Evolutionary conservation across 2,797 vertebrate genomes (phyloP), one percentile per base, ranked within the genome.

Genomic region (Cheirogaleus major): DNA sequence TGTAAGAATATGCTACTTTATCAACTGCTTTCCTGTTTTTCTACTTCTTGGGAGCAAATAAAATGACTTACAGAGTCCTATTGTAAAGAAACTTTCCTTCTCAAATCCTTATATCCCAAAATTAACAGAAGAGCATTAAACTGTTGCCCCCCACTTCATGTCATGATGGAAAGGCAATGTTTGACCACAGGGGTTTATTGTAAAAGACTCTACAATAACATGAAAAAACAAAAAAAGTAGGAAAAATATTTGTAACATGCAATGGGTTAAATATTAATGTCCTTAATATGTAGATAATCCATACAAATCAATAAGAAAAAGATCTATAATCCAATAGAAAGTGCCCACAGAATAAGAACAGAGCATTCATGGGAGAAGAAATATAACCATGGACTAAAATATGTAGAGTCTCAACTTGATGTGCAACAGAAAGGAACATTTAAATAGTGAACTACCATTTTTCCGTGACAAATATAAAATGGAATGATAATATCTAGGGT

Each of bases 111-210:
- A 41, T 7, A 4, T 6, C 50, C 9, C 35, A 20, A 70, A 65
- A 27, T 22, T 4, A 57, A n/a, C 4, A 23, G 32, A 38, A 52
- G 13, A 25, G n/a, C 9, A 0, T 4, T 5, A 4, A 35, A 23
- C 38, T 38, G 38, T 38, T 38, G 38, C 38, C 12, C 18, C 5
- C 11, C 7, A 9, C 23, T 27, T 59, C 12, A 70, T 7, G 27
- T 43, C 73, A 73, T 1, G 27, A 57, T 25, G 17, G 27, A 65
- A 86, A 65, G 69, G 41, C 6, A 3, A 6, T 30, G 35, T 25
- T 13, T 30, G 43, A 80, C 27, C 50, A 43, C 4, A 25, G 25
- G 35, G 45, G 55, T 43, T 43, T 12, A 61, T 43, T 55, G 35
- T 3, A 32, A 52, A 89, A 52, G 30, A 57, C 5, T 38, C 69